A percentile compares a stretch with the other conserved stretches of the same genome.
These are phyloP conservation scores for Octomys mimax DNA, from an alignment of 2,797 vertebrate species.

Conservation along the genomic window DNA sequence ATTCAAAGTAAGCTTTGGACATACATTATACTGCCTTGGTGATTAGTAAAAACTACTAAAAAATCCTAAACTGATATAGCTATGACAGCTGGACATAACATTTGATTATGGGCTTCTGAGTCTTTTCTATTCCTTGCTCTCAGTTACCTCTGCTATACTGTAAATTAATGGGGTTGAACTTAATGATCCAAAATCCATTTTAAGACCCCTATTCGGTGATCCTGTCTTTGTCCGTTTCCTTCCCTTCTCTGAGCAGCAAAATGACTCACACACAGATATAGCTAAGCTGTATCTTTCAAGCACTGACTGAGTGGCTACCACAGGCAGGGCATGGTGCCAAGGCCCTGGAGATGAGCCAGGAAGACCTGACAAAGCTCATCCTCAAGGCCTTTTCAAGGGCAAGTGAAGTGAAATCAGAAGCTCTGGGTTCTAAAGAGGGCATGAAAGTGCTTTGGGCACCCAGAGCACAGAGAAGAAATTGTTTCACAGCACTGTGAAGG, in stretches of 20 bases:
- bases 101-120: not conserved
- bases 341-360: not conserved
- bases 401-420: not conserved
- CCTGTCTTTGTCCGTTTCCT: not conserved
- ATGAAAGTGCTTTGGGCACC: not conserved
- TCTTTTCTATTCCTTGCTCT: not conserved
- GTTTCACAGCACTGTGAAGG: not conserved
- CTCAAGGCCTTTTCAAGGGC: not conserved
- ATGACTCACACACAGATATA: not conserved
- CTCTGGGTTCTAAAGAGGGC: not conserved
- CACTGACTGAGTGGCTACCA: not conserved
- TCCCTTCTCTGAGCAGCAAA: not conserved
- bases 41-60: conserved; percentile 1
- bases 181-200: not conserved
- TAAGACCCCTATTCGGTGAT: not conserved
- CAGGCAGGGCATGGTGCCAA: not conserved
- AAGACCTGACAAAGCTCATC: not conserved
- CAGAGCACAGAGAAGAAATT: not conserved
- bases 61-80: not conserved
- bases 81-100: not conserved
- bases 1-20: not conserved
- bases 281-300: not conserved
- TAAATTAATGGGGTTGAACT: not conserved
- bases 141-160: not conserved
- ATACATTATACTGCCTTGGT: not conserved